phyloP scores from a whole-genome alignment of 2,797 vertebrate genomes.

The Spea hammondii region DNA sequence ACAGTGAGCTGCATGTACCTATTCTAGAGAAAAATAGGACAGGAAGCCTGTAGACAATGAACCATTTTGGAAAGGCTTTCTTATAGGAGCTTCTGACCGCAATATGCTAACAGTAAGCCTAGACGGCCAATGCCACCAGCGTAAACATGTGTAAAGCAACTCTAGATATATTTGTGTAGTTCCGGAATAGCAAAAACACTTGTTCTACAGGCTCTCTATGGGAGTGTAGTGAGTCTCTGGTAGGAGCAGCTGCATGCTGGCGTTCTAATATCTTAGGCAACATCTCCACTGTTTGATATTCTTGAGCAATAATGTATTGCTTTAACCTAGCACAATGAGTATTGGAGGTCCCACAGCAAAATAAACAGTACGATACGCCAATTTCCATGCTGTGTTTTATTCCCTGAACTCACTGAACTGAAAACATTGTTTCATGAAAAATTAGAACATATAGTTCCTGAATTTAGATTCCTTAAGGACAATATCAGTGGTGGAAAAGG shows the following conservation, averaged over 20 bases:
- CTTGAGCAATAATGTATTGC: slow-evolving; percentile 36
- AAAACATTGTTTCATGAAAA: slow-evolving; percentile 17
- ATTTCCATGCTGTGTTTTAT: slow-evolving; percentile 40
- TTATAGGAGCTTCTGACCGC: no score
- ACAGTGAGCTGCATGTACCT: no score
- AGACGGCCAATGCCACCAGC: no score
- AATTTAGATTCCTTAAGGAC: slow-evolving; percentile 23
- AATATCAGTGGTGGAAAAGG: slow-evolving; percentile 14
- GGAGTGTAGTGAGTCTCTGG: neutral
- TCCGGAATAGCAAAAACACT: slow-evolving; percentile 9
- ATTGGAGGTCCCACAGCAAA: slow-evolving; percentile 36
- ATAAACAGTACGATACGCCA: slow-evolving; percentile 31
- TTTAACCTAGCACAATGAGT: slow-evolving; percentile 34
- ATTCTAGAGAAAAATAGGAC: no score
- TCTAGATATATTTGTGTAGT: neutral
- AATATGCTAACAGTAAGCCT: no score
- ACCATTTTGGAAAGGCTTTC: no score
- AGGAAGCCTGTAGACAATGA: no score
- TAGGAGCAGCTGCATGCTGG: slow-evolving; percentile 31
- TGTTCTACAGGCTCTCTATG: slow-evolving; percentile 14
- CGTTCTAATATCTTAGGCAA: slow-evolving; percentile 24
- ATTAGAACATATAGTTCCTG: slow-evolving; percentile 24
- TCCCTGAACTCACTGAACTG: slow-evolving; percentile 33
- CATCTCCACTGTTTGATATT: slow-evolving; percentile 7
- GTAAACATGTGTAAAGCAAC: slow-evolving; percentile 30